Evolutionary conservation across 2,888 invertebrate genomes (phyloP), one percentile per base, ranked within the genome.

Genomic region (Hemicrepidius hirtus): DNA sequence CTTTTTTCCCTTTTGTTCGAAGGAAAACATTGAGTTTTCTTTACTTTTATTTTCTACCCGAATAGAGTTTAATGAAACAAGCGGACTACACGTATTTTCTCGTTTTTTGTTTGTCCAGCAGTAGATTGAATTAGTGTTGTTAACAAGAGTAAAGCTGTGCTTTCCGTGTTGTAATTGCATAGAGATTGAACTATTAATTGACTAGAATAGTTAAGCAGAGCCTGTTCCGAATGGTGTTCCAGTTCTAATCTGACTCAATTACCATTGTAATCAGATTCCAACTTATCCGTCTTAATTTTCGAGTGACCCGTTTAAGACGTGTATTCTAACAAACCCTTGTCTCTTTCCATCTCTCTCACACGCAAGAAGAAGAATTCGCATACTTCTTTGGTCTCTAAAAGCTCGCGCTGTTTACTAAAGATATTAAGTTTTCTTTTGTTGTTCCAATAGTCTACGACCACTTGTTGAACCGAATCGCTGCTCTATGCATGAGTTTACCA

Each of bases 131-230:
- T 64, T 72, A 72, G 63, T 37, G 40, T 64, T 68, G 64, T 78
- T 77, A 78, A 75, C 77, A 75, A 76, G 74, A 76, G 73, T 60
- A 69, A 69, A 78, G 75, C 74, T 70, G 67, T 59, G 64, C 73
- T 67, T 73, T 71, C 59, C 67, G 73, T 76, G 74, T 69, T 68
- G 77, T 79, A 80, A 80, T 79, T 80, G 78, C 77, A 76, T 72
- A 53, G 77, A 78, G 77, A 80, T 80, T 80, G 80, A 78, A 80
- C 79, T 78, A 78, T 79, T 80, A 80, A 80, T 80, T 78, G 78
- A 78, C 75, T 76, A 66, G 77, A 78, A 79, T 77, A 77, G 77
- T 77, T 77, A 73, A 76, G 75, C 73, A 37, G 73, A 75, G 76
- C 73, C 73, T 40, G 53, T 55, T 67, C 53, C 63, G 63, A 63